Conservation (phyloP, 2,888 invertebrate species). For the Caenorhabditis virilis region DNA sequence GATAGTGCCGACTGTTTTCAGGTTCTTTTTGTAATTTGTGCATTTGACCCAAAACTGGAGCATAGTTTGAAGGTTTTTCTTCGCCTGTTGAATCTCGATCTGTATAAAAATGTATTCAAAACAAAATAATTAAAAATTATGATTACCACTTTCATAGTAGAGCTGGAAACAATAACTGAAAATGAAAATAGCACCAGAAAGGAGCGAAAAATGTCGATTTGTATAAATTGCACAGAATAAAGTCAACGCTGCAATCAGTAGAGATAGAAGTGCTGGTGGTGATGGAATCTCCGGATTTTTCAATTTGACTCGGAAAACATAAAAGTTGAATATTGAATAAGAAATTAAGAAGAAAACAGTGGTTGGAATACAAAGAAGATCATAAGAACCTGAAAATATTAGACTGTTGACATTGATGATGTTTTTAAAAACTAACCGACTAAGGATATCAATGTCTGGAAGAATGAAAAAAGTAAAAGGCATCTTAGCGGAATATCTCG, state of each 20-base stretch:
- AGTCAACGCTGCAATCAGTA: constrained; percentile 12
- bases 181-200: constrained; percentile 12
- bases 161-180: constrained; percentile 16
- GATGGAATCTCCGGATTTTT: constrained; percentile 19
- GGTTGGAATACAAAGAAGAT: constrained; percentile 30
- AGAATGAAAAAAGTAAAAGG: constrained; percentile 16
- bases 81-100: constrained; percentile 11
- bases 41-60: constrained; percentile 25
- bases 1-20: constrained; percentile 20
- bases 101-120: neutral
- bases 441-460: constrained; percentile 17
- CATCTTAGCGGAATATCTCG: constrained; percentile 29
- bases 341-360: constrained; percentile 26
- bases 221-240: constrained; percentile 17
- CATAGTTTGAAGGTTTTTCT: constrained; percentile 15
- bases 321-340: constrained; percentile 36
- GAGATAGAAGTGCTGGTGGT: constrained; percentile 22
- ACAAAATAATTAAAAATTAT: neutral
- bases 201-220: constrained; percentile 19
- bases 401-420: too few relatives aligned
- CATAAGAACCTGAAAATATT: constrained; percentile 31
- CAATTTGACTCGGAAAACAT: constrained; percentile 20
- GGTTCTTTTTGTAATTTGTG: constrained; percentile 31
- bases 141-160: constrained; percentile 13
- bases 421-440: constrained; percentile 9